Percentiles rank a stretch among this genome's conserved stretches.
phyloP scores from a whole-genome alignment of 2,888 invertebrate genomes.

The Ypsolopha sequella region DNA sequence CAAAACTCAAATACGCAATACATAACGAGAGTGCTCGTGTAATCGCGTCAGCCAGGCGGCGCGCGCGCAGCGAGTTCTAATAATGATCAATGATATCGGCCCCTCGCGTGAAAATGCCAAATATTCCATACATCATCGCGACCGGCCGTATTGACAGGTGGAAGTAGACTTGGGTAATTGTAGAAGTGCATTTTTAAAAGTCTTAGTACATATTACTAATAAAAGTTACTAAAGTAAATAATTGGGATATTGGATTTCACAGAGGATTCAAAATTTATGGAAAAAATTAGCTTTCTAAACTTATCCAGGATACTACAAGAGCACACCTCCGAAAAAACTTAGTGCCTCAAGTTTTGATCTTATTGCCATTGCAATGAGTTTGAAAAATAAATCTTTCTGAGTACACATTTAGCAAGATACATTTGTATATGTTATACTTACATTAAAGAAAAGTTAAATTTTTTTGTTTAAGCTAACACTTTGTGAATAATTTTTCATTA shows the following conservation, averaged over 20 bases:
- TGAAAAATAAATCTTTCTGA: neutral
- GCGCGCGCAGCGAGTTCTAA: slow-evolving; percentile 42
- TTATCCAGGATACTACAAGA: too few relatives aligned
- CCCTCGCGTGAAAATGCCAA: slow-evolving; percentile 53
- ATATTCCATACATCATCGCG: slow-evolving; percentile 66
- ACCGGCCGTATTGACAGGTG: slow-evolving; percentile 59
- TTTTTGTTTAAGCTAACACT: too few relatives aligned
- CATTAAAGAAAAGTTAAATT: too few relatives aligned
- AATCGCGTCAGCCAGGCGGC: slow-evolving; percentile 25
- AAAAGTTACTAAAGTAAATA: too few relatives aligned
- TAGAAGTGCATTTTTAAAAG: slow-evolving; percentile 1
- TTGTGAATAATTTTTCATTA: neutral
- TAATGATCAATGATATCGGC: slow-evolving; percentile 58
- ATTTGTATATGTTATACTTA: too few relatives aligned
- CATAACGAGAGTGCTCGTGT: slow-evolving; percentile 11
- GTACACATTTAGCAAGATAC: too few relatives aligned
- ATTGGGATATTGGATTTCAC: too few relatives aligned
- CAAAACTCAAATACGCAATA: too few relatives aligned
- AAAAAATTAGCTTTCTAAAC: too few relatives aligned
- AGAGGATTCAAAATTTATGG: too few relatives aligned
- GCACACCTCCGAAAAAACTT: too few relatives aligned
- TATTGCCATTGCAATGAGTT: neutral
- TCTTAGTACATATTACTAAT: neutral
- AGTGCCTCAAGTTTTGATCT: neutral
- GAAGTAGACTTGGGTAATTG: slow-evolving; percentile 19